Base-by-base conservation (phyloP, 2,888 invertebrate species). In the Lordiphosa fenestrarum region DNA sequence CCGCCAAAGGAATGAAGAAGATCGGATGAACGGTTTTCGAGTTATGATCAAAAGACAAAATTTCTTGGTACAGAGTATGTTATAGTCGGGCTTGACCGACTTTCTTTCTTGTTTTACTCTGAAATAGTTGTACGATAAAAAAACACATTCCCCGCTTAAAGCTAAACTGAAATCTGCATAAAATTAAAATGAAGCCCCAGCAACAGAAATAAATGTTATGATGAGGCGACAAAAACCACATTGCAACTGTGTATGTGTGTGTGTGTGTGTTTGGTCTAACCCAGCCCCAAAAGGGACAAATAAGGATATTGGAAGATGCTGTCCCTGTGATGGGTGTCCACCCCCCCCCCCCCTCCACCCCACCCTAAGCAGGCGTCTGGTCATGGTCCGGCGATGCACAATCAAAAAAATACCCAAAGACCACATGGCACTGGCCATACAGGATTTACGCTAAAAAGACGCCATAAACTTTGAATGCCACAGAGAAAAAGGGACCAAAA, bases 391-490 rank as follows among this genome's bases (percentile, higher is more conserved):
- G 60, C 23, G 39, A 40, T 25, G 19, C 25, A 51, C 15, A 56
- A 47, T 44, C 51, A 37, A 5, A 40, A 39, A 10, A 10, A 10
- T 7, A 4, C 33, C 50, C 35, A 39, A 63, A 40, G 55, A 58
- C 50, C 59, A 15, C 44, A 44, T 44, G 53, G 23, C 36, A 41
- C 30, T 56, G 56, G 39, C 54, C 57, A 46, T 63, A 49, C 83
- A 69, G 77, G 83, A 84, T 84, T 82, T 84, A 73, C 84, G 83
- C 73, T 85, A 72, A 85, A 85, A 85, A 84, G 85, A 85, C 77
- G 76, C 69, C 81, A 70, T 81, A 81, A 84, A 84, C 67, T 71
- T 85, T 71, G 69, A 81, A 84, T 71, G 66, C 55, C 65, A 50
- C 50, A 53, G 47, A 59, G 39, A 50, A 56, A 81, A 81, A 76